Evolutionary conservation across 2,113 vertebrate species (phyloP).

Genomic region (Brachyhypopomus occidentalis): DNA sequence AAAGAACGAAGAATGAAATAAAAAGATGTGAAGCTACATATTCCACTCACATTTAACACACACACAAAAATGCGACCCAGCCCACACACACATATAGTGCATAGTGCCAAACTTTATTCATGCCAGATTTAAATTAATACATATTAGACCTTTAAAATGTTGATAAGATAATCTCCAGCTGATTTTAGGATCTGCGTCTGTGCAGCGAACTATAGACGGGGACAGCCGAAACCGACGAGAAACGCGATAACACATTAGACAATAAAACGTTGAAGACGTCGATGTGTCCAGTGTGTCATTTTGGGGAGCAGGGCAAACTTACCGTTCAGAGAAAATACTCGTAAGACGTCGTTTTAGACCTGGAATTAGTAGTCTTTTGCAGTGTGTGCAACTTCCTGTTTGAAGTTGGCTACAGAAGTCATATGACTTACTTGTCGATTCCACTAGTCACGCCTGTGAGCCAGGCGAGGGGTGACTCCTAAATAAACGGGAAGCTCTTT

Average conservation of each 20-base stretch:
- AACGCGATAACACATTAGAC: too few relatives aligned
- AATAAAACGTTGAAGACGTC: neutral
- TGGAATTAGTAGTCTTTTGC: neutral
- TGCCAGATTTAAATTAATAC: too few relatives aligned
- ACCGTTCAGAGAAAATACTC: neutral
- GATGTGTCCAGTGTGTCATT: neutral
- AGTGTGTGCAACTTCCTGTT: slow-evolving; percentile 34
- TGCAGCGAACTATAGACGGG: too few relatives aligned
- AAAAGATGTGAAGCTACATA: neutral
- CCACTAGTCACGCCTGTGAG: slow-evolving; percentile 49
- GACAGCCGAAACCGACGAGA: too few relatives aligned
- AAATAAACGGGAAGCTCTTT: neutral
- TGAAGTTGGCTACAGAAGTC: slow-evolving; percentile 54
- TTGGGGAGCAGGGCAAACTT: neutral
- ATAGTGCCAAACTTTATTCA: too few relatives aligned
- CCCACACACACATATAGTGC: too few relatives aligned
- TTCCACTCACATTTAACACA: too few relatives aligned
- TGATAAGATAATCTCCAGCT: too few relatives aligned
- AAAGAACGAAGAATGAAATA: neutral
- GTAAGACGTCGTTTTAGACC: neutral
- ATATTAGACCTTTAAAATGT: too few relatives aligned
- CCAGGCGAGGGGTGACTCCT: neutral
- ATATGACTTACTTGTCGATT: slow-evolving; percentile 59
- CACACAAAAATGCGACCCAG: too few relatives aligned
- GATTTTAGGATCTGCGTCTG: too few relatives aligned